phyloP scores from a whole-genome alignment of 1,140 invertebrate species.

The Himalopsyche phryganea region DNA sequence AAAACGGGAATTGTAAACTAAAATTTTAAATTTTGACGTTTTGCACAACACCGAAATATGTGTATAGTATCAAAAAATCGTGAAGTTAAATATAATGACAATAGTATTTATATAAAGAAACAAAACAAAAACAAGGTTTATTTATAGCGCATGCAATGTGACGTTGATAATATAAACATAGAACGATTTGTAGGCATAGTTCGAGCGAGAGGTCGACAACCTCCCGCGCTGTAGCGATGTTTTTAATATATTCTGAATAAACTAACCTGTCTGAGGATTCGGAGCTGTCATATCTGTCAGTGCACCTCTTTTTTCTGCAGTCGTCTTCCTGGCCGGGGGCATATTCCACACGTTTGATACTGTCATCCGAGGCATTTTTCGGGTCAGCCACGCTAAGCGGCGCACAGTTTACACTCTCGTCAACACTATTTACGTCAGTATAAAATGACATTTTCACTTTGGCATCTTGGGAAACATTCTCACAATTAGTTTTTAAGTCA shows the following conservation, averaged over 20 bases:
- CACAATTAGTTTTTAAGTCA: conserved; percentile 53
- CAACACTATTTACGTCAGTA: conserved; percentile 45
- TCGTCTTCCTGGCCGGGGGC: conserved; percentile 42
- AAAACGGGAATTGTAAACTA: too few relatives aligned
- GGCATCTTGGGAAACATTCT: conserved; percentile 40
- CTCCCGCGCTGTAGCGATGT: conserved; percentile 11
- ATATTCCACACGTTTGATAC: conserved; percentile 31
- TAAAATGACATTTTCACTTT: conserved; percentile 48
- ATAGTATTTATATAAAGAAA: too few relatives aligned
- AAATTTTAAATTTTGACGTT: too few relatives aligned
- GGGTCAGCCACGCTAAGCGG: conserved; percentile 47
- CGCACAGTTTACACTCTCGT: conserved; percentile 50
- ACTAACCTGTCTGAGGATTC: conserved; percentile 85
- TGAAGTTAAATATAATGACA: too few relatives aligned
- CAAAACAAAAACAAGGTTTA: too few relatives aligned
- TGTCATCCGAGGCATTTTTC: conserved; percentile 38
- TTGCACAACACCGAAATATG: too few relatives aligned
- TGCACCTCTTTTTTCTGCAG: conserved; percentile 76
- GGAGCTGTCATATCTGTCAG: conserved; percentile 84
- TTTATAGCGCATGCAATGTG: too few relatives aligned
- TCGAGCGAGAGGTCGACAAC: conserved; percentile 20
- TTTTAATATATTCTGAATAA: conserved; percentile 4
- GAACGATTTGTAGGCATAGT: neutral
- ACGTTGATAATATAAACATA: too few relatives aligned
- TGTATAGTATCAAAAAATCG: too few relatives aligned